Percentiles rank a stretch among this genome's conserved stretches.
Conservation (phyloP, 2,113 vertebrate genomes). For the Micronycteris hirsuta region DNA sequence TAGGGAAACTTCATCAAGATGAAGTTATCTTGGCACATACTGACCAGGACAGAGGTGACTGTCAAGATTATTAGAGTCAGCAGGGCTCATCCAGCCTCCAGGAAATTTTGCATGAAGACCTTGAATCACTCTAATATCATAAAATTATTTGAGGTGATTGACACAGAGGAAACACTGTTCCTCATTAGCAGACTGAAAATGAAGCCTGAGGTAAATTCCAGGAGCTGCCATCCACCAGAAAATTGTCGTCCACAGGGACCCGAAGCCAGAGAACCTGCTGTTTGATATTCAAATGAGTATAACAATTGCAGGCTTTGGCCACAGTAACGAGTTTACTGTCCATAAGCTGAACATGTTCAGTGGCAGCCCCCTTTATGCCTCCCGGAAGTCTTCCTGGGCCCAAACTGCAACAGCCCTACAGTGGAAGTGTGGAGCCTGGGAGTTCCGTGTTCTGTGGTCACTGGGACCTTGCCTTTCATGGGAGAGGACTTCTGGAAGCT, state of each 20-base stretch:
- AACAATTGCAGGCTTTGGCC: conserved; percentile 90
- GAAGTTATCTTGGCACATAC: neutral
- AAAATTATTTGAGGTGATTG: accelerated
- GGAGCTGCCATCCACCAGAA: neutral
- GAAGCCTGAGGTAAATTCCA: accelerated
- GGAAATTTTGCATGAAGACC: neutral
- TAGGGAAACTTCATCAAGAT: neutral
- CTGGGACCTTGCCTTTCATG: conserved; percentile 81
- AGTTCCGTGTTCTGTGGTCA: conserved; percentile 88
- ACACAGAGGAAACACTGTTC: neutral
- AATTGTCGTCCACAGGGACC: neutral
- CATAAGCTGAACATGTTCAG: conserved; percentile 89
- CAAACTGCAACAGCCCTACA: conserved; percentile 86
- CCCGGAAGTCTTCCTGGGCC: conserved; percentile 88
- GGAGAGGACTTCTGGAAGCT: conserved; percentile 85
- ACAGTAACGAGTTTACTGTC: conserved; percentile 89
- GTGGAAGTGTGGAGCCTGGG: conserved; percentile 87
- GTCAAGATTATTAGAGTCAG: neutral
- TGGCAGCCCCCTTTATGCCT: conserved; percentile 86
- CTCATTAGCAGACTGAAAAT: neutral
- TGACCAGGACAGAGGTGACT: neutral
- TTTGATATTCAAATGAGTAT: accelerated
- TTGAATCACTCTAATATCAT: neutral
- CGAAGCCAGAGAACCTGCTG: neutral
- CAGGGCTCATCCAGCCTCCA: neutral